phyloP scores from a whole-genome alignment of 2,113 vertebrate species.

The Acrocephalus kingi region DNA sequence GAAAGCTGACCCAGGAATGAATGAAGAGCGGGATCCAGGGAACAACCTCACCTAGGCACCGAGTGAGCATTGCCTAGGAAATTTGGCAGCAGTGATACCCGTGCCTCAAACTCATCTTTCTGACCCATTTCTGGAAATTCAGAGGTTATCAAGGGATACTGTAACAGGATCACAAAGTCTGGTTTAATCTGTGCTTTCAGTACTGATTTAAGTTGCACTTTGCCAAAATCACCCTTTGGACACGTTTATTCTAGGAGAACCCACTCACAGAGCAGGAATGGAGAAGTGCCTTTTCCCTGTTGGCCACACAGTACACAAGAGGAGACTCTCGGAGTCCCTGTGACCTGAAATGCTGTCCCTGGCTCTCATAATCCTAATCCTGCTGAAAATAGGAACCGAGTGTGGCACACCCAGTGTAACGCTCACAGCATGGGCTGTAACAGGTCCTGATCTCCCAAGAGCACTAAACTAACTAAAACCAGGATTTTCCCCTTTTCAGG shows the following conservation, averaged over 20 bases:
- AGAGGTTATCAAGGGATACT: background rate
- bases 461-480: fast-evolving
- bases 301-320: background rate
- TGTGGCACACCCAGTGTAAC: fast-evolving
- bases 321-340: fast-evolving
- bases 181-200: background rate
- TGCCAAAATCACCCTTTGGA: background rate
- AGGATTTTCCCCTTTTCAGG: background rate
- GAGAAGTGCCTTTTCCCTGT: background rate
- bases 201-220: background rate
- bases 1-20: background rate
- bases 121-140: background rate
- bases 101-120: background rate
- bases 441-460: background rate
- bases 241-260: fast-evolving
- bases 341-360: background rate
- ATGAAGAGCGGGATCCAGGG: background rate
- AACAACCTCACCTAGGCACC: background rate
- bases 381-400: background rate
- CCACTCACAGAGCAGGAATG: background rate
- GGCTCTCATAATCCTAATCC: background rate
- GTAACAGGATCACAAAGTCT: background rate
- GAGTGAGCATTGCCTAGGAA: fast-evolving
- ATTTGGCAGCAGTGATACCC: fast-evolving
- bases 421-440: background rate